Conservation (phyloP, 1,140 invertebrate genomes). For the Tetragonula clypearis region DNA sequence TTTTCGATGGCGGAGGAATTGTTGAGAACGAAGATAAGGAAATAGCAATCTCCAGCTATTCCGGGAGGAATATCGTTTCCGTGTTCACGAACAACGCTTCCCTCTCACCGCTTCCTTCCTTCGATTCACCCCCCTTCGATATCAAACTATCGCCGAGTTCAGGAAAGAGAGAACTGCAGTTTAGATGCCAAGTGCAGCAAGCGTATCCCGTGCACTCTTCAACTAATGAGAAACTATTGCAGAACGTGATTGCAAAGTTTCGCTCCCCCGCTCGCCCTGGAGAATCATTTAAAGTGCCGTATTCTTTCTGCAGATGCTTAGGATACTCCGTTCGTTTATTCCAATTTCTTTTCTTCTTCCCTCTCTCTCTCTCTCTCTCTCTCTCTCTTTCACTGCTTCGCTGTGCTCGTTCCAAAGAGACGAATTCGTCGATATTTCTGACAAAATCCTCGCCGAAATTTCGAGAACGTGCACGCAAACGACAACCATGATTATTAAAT, state of each 20-base stretch:
- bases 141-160: slow-evolving; percentile 17
- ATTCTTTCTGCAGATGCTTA: not conserved
- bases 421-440: not conserved
- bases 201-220: slow-evolving; percentile 22
- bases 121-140: slow-evolving; percentile 36
- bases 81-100: slow-evolving; percentile 39
- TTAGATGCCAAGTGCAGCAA: slow-evolving; percentile 35
- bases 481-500: not conserved
- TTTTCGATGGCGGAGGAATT: slow-evolving; percentile 38
- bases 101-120: slow-evolving; percentile 16
- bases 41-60: slow-evolving; percentile 53
- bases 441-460: not conserved
- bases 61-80: slow-evolving; percentile 50
- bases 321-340: not conserved
- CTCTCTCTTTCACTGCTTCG: not conserved
- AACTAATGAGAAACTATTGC: slow-evolving; percentile 51
- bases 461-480: not conserved
- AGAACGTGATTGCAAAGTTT: slow-evolving; percentile 37
- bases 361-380: not conserved
- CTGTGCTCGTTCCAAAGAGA: not conserved
- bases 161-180: slow-evolving; percentile 36
- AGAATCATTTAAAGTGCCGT: slow-evolving; percentile 15
- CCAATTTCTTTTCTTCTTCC: not conserved
- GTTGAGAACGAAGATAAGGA: slow-evolving; percentile 22
- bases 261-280: not conserved